Conservation (phyloP, 2,113 vertebrate genomes). For the Stegostoma tigrinum region DNA sequence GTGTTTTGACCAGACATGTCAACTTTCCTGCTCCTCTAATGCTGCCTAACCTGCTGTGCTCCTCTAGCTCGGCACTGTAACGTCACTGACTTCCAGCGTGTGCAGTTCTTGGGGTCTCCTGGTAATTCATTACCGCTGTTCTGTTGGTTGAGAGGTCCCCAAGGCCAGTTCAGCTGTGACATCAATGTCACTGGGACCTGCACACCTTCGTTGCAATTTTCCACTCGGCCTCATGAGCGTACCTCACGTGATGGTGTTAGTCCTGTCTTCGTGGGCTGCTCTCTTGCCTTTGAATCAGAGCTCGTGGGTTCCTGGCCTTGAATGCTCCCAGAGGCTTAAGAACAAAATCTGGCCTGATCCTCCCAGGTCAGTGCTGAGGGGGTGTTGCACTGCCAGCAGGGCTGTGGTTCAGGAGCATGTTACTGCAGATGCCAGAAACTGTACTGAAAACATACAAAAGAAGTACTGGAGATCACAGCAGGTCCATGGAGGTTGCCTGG, state of each 20-base stretch:
- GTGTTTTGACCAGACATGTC: no score
- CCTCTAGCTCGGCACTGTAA: no score
- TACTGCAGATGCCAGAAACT: no score
- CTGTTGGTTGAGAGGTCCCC: neutral
- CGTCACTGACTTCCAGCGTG: no score
- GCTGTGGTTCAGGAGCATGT: neutral
- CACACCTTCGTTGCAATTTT: neutral
- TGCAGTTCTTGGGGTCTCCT: no score
- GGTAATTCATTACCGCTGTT: neutral
- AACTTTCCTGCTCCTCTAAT: no score
- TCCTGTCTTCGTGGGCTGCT: neutral
- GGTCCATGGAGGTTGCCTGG: no score
- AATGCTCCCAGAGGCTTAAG: neutral
- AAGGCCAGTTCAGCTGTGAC: neutral
- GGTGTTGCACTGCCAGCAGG: neutral
- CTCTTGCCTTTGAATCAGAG: neutral
- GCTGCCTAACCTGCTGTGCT: no score
- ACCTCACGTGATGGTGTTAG: neutral
- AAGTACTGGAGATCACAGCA: no score
- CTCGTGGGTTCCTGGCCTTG: neutral
- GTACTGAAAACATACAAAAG: no score
- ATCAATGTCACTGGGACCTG: neutral
- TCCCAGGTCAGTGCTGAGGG: neutral
- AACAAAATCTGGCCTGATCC: neutral
- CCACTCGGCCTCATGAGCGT: neutral